Base-by-base conservation (phyloP, 2,113 vertebrate species). In the Megaleporinus macrocephalus region DNA sequence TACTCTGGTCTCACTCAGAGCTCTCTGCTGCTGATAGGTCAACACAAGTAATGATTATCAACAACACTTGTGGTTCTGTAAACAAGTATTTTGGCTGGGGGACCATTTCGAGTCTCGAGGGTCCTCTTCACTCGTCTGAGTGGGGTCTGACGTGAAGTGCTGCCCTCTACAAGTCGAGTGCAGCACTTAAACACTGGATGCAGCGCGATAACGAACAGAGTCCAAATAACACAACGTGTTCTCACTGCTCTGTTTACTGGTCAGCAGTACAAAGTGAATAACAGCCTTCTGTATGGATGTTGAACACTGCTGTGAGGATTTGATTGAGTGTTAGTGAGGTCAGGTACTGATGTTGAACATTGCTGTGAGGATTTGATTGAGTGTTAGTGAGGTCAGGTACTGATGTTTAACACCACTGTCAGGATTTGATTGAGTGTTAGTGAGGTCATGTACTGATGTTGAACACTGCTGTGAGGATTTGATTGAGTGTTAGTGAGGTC, bases 81-180 rank as follows among this genome's bases (percentile, higher is more conserved):
- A 78, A 68, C 63, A 68, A 69, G 7, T 26, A 55, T 68, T 53
- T 57, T 68, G 22, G 51, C 29, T 69, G 76, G 47, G 33, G 27
- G 55, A 44, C 5, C 11, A 26, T 20, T 41, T 24, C 36, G 63
- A 33, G 61, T 30, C 59, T 33, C n/a, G 22, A 69, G 63, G 36
- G 47, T 57, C 20, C 76, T 57, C n/a, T 69, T 36, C n/a, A 69
- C 51, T 69, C 3, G 24, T 44, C 9, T 78, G 65, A 78, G 33
- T 69, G 49, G 20, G 30, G n/a, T 57, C n/a, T 20, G 49, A 41
- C 53, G 49, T 53, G 65, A 70, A 57, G 72, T 55, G 66, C 29
- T 26, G 30, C 27, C 51, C 63, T 78, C 7, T 33, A 69, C 13
- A 57, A 57, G 22, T 69, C 22, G 22, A 78, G 49, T 26, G 49